Conservation (phyloP, 2,888 invertebrate species). For the Parelbella ahira region DNA sequence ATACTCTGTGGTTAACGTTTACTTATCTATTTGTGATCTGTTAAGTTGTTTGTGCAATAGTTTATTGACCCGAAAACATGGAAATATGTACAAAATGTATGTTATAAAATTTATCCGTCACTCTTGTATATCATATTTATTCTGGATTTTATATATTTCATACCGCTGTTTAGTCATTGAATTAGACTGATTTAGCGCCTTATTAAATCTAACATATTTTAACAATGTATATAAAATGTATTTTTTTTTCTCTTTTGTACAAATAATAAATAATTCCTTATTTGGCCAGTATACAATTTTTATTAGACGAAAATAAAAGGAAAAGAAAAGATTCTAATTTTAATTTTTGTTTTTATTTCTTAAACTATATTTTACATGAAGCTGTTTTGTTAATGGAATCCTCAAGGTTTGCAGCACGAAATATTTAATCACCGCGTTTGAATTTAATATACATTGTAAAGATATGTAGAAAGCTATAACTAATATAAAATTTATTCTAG, state of each 20-base stretch:
- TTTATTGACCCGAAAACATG: slow-evolving; percentile 1
- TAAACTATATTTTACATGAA: no score
- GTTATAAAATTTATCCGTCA: slow-evolving; percentile 7
- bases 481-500: slow-evolving; percentile 36
- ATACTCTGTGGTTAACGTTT: slow-evolving; percentile 2
- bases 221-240: slow-evolving; percentile 38
- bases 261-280: no score
- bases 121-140: slow-evolving; percentile 9
- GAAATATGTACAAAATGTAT: slow-evolving; percentile 13
- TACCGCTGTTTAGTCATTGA: slow-evolving; percentile 59
- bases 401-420: no score
- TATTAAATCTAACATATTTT: slow-evolving; percentile 47
- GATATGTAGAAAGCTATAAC: slow-evolving; percentile 13
- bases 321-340: no score
- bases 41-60: slow-evolving; percentile 22
- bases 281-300: slow-evolving; percentile 23
- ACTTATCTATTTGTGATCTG: no score
- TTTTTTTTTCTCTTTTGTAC: slow-evolving; percentile 14
- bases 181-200: slow-evolving; percentile 70
- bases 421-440: no score
- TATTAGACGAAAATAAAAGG: neutral
- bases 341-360: no score
- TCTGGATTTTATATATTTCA: slow-evolving; percentile 21
- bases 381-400: no score
- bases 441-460: slow-evolving; percentile 15